Percentiles rank a stretch among this genome's conserved stretches.
Conservation (phyloP, 2,797 vertebrate species). For the Sebastes minor region DNA sequence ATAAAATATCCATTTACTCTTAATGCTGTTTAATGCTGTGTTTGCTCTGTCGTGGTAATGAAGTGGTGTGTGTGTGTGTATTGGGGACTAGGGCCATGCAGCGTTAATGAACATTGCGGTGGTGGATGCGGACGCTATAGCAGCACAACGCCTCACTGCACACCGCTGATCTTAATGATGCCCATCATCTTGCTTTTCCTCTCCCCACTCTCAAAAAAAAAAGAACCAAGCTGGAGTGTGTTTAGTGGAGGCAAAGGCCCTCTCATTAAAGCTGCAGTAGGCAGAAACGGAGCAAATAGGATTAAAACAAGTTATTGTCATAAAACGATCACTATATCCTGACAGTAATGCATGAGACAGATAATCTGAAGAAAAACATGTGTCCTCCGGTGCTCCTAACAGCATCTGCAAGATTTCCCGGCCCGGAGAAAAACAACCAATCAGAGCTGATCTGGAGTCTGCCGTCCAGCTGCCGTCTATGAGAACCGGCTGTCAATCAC, state of each 20-base stretch:
- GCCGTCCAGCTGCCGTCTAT: too few relatives aligned
- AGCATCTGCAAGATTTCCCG: too few relatives aligned
- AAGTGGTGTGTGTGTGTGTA: slow-evolving; percentile 23
- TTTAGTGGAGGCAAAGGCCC: neutral
- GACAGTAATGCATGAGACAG: too few relatives aligned
- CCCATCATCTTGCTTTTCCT: slow-evolving; percentile 50
- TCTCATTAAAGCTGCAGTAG: neutral
- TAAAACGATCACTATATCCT: too few relatives aligned
- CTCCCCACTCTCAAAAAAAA: neutral
- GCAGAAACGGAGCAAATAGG: too few relatives aligned
- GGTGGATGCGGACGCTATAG: slow-evolving; percentile 34
- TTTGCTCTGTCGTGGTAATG: slow-evolving; percentile 55
- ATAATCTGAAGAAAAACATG: too few relatives aligned
- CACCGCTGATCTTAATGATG: slow-evolving; percentile 74
- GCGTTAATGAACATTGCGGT: slow-evolving; percentile 52
- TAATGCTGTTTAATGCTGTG: slow-evolving; percentile 54
- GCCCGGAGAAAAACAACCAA: too few relatives aligned
- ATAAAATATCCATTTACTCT: slow-evolving; percentile 58
- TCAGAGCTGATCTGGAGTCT: too few relatives aligned
- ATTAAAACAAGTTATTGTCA: too few relatives aligned
- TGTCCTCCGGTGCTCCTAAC: too few relatives aligned
- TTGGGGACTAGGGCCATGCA: slow-evolving; percentile 10
- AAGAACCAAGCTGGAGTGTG: neutral
- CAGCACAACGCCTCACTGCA: slow-evolving; percentile 37
- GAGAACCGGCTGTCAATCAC: too few relatives aligned